These are phyloP conservation scores for Ochropleura leucogaster DNA, from an alignment of 2,888 invertebrate species.

Conservation along the genomic window DNA sequence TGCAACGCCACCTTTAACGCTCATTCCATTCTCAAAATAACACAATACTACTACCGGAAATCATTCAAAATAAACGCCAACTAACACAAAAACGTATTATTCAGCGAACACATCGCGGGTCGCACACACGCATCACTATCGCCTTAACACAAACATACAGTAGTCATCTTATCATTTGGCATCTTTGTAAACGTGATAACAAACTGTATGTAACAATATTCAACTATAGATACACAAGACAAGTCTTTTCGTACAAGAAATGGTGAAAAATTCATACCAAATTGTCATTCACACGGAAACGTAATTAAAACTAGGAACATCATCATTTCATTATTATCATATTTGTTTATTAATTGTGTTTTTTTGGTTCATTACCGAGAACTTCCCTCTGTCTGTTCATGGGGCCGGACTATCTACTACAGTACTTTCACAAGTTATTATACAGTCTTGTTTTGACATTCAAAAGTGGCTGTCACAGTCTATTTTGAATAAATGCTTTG, in stretches of 20 bases:
- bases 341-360: conserved; percentile 4
- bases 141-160: conserved; percentile 53
- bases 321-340: conserved; percentile 40
- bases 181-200: conserved; percentile 59
- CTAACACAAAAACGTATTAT: conserved; percentile 63
- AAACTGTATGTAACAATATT: conserved; percentile 61
- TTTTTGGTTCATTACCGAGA: conserved; percentile 31
- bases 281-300: conserved; percentile 58
- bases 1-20: conserved; percentile 49
- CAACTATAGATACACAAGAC: conserved; percentile 63
- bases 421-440: no score
- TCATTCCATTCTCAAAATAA: conserved; percentile 49
- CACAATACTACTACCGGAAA: conserved; percentile 59
- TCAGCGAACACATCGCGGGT: conserved; percentile 58
- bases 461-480: no score
- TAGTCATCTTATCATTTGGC: conserved; percentile 56
- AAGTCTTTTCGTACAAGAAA: conserved; percentile 56
- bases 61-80: conserved; percentile 59
- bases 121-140: conserved; percentile 53
- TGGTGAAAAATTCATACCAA: conserved; percentile 67
- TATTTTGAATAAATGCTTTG: no score
- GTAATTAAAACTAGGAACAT: conserved; percentile 57
- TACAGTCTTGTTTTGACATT: no score
- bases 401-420: no score
- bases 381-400: no score